Evolutionary conservation across 2,113 vertebrate genomes (phyloP).

Genomic region (Otis tarda): DNA sequence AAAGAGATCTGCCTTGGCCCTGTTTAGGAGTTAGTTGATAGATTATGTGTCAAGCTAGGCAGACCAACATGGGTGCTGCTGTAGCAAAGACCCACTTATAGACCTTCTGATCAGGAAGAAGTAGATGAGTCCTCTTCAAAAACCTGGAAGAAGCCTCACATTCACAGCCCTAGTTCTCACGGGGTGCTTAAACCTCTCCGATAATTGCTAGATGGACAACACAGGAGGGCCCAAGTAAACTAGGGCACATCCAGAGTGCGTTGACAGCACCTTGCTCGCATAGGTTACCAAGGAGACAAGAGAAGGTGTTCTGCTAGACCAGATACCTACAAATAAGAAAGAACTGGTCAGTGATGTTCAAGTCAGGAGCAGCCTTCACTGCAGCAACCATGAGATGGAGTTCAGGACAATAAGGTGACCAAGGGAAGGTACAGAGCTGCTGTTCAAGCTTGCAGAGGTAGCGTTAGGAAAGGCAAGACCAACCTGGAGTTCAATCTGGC

Average conservation of each 20-base stretch:
- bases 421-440: neutral
- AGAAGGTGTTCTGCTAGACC: neutral
- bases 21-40: neutral
- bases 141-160: neutral
- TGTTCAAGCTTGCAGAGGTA: neutral
- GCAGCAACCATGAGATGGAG: neutral
- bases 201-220: neutral
- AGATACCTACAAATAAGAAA: neutral
- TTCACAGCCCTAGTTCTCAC: neutral
- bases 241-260: neutral
- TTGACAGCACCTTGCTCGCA: neutral
- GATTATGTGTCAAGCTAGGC: neutral
- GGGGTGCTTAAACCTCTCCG: neutral
- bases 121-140: neutral
- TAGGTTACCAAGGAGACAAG: neutral
- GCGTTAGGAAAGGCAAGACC: neutral
- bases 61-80: neutral
- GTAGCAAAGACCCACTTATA: neutral
- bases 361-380: neutral
- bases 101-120: neutral
- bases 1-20: neutral
- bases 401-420: neutral
- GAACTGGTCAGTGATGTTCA: neutral
- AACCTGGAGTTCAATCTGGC: neutral
- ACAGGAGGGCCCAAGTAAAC: neutral